phyloP scores from a whole-genome alignment of 2,888 invertebrate species.

The Oasisia sp. region DNA sequence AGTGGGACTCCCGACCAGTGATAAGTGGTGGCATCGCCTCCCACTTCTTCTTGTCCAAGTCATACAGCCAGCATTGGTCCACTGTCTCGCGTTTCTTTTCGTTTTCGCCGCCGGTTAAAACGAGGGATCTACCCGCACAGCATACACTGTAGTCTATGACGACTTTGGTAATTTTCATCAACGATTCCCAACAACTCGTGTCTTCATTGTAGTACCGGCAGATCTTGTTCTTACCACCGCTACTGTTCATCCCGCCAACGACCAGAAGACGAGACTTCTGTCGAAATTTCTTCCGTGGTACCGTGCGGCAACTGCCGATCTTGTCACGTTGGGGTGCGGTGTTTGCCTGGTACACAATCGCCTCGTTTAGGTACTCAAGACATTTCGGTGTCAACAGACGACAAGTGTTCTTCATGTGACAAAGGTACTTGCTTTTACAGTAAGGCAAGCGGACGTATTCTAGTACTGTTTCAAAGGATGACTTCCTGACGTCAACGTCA shows the following conservation, averaged over 20 bases:
- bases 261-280: constrained; percentile 29
- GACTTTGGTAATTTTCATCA: constrained; percentile 35
- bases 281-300: constrained; percentile 29
- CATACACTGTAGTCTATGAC: constrained; percentile 36
- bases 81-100: constrained; percentile 29
- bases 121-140: constrained; percentile 26
- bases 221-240: constrained; percentile 33
- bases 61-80: constrained; percentile 36
- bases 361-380: constrained; percentile 31
- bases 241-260: constrained; percentile 36
- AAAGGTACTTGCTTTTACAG: constrained; percentile 34
- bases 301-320: constrained; percentile 27
- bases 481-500: constrained; percentile 25
- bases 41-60: constrained; percentile 36
- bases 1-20: constrained; percentile 31
- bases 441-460: constrained; percentile 34
- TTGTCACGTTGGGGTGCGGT: constrained; percentile 31
- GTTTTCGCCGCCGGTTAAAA: constrained; percentile 35
- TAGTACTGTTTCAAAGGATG: constrained; percentile 20
- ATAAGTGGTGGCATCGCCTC: constrained; percentile 30
- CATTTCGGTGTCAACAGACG: constrained; percentile 21
- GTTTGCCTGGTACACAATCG: constrained; percentile 33
- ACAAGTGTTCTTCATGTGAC: constrained; percentile 29
- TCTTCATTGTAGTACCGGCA: constrained; percentile 37
- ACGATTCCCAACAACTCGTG: constrained; percentile 33